Conservation (phyloP, 1,140 invertebrate species). For the Drosophila rufa region DNA sequence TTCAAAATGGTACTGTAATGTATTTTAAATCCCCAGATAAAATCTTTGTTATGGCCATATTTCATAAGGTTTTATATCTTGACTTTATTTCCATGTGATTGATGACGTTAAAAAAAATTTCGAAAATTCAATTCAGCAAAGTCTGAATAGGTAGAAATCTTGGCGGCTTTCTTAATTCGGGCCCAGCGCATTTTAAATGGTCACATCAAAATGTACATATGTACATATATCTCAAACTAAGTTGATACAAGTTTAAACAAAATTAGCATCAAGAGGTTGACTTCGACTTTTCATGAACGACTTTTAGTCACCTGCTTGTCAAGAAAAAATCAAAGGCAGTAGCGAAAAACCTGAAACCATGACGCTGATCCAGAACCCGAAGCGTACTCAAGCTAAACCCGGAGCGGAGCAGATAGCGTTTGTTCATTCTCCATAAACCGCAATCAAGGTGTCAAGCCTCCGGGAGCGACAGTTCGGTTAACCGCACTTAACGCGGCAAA, state of each 20-base stretch:
- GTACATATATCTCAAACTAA: too few species aligned
- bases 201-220: not conserved
- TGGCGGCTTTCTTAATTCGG: not conserved
- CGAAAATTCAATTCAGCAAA: not conserved
- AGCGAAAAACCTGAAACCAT: not conserved
- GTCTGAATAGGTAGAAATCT: not conserved
- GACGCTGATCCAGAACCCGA: not conserved
- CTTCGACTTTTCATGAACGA: not conserved
- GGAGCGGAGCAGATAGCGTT: not conserved
- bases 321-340: too few species aligned
- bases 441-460: conserved; percentile 54
- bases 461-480: conserved; percentile 60
- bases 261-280: conserved; percentile 1
- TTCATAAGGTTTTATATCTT: not conserved
- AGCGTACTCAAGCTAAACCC: conserved; percentile 6
- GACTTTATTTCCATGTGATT: not conserved
- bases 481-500: conserved; percentile 31
- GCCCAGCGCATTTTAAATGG: not conserved
- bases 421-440: conserved; percentile 18
- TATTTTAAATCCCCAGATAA: not conserved
- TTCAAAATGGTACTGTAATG: not conserved
- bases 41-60: not conserved
- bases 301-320: not conserved
- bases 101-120: not conserved
- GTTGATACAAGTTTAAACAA: too few species aligned